phyloP scores from a whole-genome alignment of 2,888 invertebrate genomes.

The Horisme vitalbata region DNA sequence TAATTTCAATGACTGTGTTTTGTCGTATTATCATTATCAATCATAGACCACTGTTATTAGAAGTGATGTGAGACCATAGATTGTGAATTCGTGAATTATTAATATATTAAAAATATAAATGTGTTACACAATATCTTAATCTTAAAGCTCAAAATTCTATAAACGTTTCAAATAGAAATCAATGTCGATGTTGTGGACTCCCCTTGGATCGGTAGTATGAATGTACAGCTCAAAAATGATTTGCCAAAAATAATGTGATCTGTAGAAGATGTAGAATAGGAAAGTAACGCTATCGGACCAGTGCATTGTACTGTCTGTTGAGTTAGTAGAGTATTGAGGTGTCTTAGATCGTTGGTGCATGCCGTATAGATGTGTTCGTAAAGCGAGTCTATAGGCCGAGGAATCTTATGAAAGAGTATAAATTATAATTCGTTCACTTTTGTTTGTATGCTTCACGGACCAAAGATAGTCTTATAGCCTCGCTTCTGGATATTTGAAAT shows the following conservation, averaged over 20 bases:
- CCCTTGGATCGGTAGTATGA: constrained; percentile 33
- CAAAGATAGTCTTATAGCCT: constrained; percentile 58
- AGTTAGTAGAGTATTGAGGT: constrained; percentile 72
- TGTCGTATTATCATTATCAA: too few relatives aligned
- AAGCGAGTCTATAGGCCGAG: constrained; percentile 45
- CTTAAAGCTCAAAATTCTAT: constrained; percentile 10
- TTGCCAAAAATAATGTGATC: constrained; percentile 80
- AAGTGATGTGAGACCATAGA: too few relatives aligned
- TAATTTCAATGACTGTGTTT: too few relatives aligned
- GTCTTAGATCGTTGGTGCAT: constrained; percentile 79
- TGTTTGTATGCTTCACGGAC: constrained; percentile 47
- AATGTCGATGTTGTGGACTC: constrained; percentile 19
- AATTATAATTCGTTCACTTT: constrained; percentile 15
- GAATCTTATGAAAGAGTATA: constrained; percentile 28
- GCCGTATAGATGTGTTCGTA: constrained; percentile 53
- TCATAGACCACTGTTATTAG: too few relatives aligned
- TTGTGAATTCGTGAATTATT: neutral
- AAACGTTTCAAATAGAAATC: constrained; percentile 1
- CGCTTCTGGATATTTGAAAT: constrained; percentile 53
- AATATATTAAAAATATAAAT: too few relatives aligned
- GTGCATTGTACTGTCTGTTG: constrained; percentile 73
- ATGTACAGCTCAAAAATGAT: constrained; percentile 66
- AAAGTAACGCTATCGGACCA: constrained; percentile 69
- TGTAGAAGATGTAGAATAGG: constrained; percentile 53
- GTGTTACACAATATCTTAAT: too few relatives aligned